phyloP scores from a whole-genome alignment of 2,888 invertebrate species.

The Habroteleia sp. region DNA sequence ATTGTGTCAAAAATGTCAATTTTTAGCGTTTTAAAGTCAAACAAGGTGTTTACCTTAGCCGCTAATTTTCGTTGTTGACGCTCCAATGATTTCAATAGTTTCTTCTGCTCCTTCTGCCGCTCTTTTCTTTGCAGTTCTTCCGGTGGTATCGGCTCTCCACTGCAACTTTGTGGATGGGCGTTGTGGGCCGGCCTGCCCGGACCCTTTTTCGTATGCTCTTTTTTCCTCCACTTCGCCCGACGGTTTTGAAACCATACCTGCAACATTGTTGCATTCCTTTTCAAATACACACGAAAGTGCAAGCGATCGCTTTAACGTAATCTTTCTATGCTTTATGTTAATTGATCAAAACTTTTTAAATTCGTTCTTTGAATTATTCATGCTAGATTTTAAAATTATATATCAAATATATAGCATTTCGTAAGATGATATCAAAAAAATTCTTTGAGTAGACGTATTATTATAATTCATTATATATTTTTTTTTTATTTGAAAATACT shows the following conservation, averaged over 20 bases:
- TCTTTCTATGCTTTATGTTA: too few species aligned
- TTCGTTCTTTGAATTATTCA: too few species aligned
- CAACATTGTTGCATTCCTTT: constrained; percentile 68
- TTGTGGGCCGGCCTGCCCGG: constrained; percentile 99
- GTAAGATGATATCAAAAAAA: too few species aligned
- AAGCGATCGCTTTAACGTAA: constrained; percentile 17
- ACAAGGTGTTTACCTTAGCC: constrained; percentile 84
- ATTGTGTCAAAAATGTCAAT: constrained; percentile 27
- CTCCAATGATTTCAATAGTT: constrained; percentile 94
- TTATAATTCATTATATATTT: too few species aligned
- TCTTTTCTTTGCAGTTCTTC: constrained; percentile 93
- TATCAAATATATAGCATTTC: too few species aligned
- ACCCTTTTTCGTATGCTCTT: constrained; percentile 99
- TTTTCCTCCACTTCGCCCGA: constrained; percentile 99
- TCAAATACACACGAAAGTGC: constrained; percentile 25
- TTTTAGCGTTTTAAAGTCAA: too few species aligned
- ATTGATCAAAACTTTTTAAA: too few species aligned
- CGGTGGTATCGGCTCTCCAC: constrained; percentile 97
- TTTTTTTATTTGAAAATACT: too few species aligned
- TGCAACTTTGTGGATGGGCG: constrained; percentile 98
- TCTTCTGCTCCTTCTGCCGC: constrained; percentile 93
- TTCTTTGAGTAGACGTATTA: too few species aligned
- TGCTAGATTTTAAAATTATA: too few species aligned
- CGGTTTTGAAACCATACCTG: constrained; percentile 99
- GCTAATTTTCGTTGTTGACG: constrained; percentile 95